Evolutionary conservation across 2,888 invertebrate genomes (phyloP).

Genomic region (Eutolmus rufibarbis): DNA sequence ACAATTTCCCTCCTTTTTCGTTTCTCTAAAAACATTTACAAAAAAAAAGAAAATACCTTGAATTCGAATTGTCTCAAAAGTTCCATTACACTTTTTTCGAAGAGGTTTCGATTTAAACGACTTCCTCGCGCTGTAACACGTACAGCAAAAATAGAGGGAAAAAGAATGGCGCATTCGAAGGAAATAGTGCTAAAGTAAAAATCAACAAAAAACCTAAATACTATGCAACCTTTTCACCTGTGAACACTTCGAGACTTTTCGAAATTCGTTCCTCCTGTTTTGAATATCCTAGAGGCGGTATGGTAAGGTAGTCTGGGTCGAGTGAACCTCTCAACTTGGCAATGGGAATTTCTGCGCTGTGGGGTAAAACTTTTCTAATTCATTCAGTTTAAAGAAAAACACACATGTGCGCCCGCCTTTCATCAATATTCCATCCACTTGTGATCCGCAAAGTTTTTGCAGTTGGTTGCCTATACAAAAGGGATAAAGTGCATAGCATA

Average conservation of each 20-base stretch:
- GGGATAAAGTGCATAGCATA: neutral
- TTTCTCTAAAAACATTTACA: neutral
- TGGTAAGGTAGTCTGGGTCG: neutral
- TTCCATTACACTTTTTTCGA: neutral
- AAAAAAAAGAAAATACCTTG: neutral
- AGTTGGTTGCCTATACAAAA: neutral
- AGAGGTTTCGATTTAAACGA: neutral
- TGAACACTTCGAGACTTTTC: neutral
- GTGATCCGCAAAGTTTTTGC: constrained; percentile 2
- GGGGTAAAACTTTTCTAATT: neutral
- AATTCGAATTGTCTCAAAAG: neutral
- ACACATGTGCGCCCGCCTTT: constrained; percentile 1
- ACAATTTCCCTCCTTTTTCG: neutral
- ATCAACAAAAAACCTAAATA: neutral
- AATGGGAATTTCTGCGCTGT: neutral
- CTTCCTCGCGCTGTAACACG: neutral
- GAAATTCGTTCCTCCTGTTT: neutral
- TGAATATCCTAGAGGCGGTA: neutral
- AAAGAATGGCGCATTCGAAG: neutral
- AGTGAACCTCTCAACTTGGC: neutral
- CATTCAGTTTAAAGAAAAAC: constrained; percentile 4
- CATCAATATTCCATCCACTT: constrained; percentile 7
- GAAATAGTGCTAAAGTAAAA: neutral
- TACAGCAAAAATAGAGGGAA: neutral
- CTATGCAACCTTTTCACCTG: neutral